Evolutionary conservation across 64 coral and sea anemone genomes (phyloP), one percentile per base, ranked within the genome.

Genomic region (Astreopora myriophthalma): DNA sequence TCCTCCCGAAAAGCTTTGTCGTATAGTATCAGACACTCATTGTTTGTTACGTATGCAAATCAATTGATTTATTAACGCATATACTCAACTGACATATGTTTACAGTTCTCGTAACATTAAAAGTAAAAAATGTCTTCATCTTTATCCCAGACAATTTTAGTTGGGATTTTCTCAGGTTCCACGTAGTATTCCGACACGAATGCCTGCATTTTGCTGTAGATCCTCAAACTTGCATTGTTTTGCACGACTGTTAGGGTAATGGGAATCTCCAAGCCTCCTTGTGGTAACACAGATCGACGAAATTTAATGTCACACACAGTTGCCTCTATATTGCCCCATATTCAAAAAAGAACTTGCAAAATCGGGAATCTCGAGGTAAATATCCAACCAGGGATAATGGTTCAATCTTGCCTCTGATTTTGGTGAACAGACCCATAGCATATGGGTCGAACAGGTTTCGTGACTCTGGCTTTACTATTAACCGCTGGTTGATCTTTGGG

Each of bases 151-250:
- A 29, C 85, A 88, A 60, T 88, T 88, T 88, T 42, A 58, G 85
- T 84, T 1, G 80, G 69, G 86, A 89, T 89, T 33, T 76, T 89
- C 71, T 89, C 71, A 75, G 86, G 86, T 76, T 89, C 86, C 52
- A 75, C 69, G 52, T 88, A 75, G 28, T 84, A 84, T 84, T 84
- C 79, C 51, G 29, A 6, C 57, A 84, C 49, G 25, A 84, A 84
- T 84, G 72, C 87, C 87, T 89, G 87, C 87, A 89, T 89, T 77
- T 89, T 89, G 87, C 72, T 89, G 49, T 76, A 89, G 16, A 89
- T 89, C 57, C 30, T 51, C 22, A 61, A 88, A 44, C 40, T 44
- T 11, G 40, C 40, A 44, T 44, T 44, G 40, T 44, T 44, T 44
- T 44, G 40, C 6, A 44, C 11, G 40, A 5, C 40, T 11, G 40